These are phyloP conservation scores for Drosophila guanche DNA, from an alignment of 1,140 invertebrate genomes.

Conservation along the genomic window DNA sequence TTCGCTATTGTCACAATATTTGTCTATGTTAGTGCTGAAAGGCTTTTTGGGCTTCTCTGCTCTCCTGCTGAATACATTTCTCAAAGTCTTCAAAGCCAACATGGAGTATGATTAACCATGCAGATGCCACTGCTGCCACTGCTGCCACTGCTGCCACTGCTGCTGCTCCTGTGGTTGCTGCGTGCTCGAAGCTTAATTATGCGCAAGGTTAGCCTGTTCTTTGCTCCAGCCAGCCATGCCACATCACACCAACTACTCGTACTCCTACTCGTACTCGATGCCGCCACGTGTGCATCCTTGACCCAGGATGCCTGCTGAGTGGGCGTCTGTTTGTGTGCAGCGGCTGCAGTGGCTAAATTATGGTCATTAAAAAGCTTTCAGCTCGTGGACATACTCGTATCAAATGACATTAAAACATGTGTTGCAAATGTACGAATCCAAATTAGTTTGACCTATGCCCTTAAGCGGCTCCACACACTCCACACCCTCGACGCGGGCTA, in stretches of 20 bases:
- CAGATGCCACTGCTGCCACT: conserved; percentile 37
- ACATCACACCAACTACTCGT: neutral
- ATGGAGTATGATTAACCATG: conserved; percentile 78
- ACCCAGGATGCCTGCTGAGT: conserved; percentile 43
- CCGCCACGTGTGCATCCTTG: conserved; percentile 54
- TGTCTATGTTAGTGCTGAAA: conserved; percentile 69
- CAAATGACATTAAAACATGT: conserved; percentile 51
- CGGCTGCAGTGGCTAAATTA: conserved; percentile 35
- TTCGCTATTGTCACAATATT: conserved; percentile 74
- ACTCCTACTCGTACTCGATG: conserved; percentile 8
- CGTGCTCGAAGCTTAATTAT: conserved; percentile 67
- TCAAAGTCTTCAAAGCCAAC: conserved; percentile 48
- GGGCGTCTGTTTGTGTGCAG: neutral
- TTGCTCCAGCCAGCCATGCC: conserved; percentile 4
- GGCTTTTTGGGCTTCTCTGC: conserved; percentile 35
- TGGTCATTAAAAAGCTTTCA: conserved; percentile 73
- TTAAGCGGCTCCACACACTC: neutral
- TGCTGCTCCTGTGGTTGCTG: conserved; percentile 49
- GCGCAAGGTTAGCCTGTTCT: conserved; percentile 39
- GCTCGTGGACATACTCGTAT: conserved; percentile 32
- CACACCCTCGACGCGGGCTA: neutral
- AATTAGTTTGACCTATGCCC: conserved; percentile 19
- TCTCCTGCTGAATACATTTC: conserved; percentile 58
- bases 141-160: conserved; percentile 15
- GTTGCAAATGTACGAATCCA: conserved; percentile 8